phyloP scores from a whole-genome alignment of 2,113 vertebrate species.

The Promerops cafer region DNA sequence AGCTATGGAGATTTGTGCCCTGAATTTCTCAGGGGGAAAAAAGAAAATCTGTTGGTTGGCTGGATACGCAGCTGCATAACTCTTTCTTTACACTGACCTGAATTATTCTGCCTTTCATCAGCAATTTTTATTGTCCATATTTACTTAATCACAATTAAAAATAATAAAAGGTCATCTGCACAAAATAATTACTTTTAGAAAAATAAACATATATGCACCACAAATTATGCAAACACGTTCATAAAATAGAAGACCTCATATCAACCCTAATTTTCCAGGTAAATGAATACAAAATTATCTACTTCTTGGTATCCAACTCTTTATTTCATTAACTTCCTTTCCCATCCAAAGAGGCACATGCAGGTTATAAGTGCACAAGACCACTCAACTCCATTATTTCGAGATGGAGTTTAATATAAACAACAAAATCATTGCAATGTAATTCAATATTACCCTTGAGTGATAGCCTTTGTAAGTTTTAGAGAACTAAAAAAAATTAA shows the following conservation, averaged over 20 bases:
- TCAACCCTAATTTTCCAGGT: background rate
- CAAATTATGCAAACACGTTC: background rate
- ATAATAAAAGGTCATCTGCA: background rate
- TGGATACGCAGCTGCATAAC: slow-evolving; percentile 36
- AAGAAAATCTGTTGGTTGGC: slow-evolving; percentile 19
- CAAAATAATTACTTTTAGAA: slow-evolving; percentile 5
- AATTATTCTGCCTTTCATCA: slow-evolving; percentile 49
- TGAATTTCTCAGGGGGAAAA: slow-evolving; percentile 27
- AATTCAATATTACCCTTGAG: background rate
- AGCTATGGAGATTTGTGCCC: slow-evolving; percentile 28
- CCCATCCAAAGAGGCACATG: background rate
- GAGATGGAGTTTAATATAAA: background rate
- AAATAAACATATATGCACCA: slow-evolving; percentile 9
- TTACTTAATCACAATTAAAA: slow-evolving; percentile 45
- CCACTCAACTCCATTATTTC: background rate
- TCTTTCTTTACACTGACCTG: slow-evolving; percentile 41
- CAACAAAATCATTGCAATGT: background rate
- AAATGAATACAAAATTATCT: background rate
- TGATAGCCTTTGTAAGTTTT: background rate
- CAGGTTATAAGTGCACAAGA: background rate
- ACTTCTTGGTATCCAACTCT: background rate
- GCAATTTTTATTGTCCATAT: slow-evolving; percentile 48
- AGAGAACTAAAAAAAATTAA: background rate
- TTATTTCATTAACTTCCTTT: background rate
- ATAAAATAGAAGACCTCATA: background rate